Conservation (phyloP, 2,113 vertebrate genomes). For the Aldabrachelys gigantea region DNA sequence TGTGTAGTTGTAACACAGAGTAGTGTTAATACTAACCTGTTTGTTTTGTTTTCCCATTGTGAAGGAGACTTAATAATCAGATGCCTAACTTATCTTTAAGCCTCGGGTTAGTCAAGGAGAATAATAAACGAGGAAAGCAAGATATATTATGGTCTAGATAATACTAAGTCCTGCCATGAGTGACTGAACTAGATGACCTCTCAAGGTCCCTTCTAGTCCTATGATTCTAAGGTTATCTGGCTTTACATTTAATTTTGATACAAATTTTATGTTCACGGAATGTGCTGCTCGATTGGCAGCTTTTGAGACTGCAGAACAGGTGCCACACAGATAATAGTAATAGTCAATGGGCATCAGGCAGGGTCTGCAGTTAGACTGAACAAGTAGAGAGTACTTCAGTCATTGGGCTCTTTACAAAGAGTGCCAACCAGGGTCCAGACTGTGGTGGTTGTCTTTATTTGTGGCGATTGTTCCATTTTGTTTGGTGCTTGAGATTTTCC, state of each 20-base stretch:
- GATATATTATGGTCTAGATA: neutral
- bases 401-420: neutral
- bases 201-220: too few species aligned
- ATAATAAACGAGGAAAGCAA: neutral
- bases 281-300: neutral
- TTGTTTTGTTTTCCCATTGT: neutral
- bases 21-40: neutral
- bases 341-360: neutral
- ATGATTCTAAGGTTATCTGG: neutral
- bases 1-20: neutral
- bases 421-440: neutral
- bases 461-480: neutral
- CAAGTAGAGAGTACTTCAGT: neutral
- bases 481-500: neutral
- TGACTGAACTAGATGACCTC: too few species aligned
- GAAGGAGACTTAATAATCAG: slow-evolving; percentile 9
- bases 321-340: neutral
- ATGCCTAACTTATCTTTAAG: neutral
- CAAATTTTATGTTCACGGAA: neutral
- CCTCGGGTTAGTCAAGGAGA: neutral
- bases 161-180: too few species aligned
- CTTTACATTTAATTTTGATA: neutral
- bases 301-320: neutral
- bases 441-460: neutral
- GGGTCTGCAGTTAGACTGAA: neutral